These are phyloP conservation scores for Prietella phreatophila DNA, from an alignment of 2,113 vertebrate genomes.

Conservation along the genomic window DNA sequence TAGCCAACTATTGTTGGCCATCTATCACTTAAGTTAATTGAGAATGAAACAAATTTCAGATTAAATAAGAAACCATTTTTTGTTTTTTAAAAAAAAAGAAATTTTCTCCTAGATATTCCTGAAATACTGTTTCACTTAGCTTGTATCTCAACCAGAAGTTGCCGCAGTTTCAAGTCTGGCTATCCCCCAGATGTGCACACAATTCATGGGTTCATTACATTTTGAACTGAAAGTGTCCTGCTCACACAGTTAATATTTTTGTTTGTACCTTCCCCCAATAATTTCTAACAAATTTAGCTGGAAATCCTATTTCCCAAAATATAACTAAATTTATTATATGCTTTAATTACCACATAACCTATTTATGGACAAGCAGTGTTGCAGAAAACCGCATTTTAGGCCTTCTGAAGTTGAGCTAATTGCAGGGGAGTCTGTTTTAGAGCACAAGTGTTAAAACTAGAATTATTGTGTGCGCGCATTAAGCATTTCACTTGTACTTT, in stretches of 20 bases:
- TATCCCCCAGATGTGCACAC: neutral
- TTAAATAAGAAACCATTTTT: neutral
- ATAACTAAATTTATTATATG: neutral
- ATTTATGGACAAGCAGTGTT: neutral
- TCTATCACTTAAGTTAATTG: neutral
- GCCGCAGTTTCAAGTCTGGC: neutral
- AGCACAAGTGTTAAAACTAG: neutral
- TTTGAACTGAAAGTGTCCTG: neutral
- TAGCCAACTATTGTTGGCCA: neutral
- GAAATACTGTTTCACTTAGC: neutral
- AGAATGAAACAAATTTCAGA: neutral
- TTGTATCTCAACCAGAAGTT: neutral
- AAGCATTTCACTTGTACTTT: neutral
- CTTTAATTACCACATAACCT: too few species aligned
- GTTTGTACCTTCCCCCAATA: neutral
- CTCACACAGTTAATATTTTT: neutral
- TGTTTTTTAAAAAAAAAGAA: too few species aligned
- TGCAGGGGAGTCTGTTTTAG: neutral
- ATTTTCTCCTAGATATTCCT: neutral
- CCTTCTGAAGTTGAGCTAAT: neutral
- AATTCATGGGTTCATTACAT: neutral
- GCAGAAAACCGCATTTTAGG: neutral
- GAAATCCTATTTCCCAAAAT: neutral
- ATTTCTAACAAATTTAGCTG: neutral
- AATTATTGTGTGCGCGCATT: neutral